Evolutionary conservation across 64 coral and sea anemone species (phyloP), one percentile per base, ranked within the genome.

Genomic region (Pocillopora verrucosa): DNA sequence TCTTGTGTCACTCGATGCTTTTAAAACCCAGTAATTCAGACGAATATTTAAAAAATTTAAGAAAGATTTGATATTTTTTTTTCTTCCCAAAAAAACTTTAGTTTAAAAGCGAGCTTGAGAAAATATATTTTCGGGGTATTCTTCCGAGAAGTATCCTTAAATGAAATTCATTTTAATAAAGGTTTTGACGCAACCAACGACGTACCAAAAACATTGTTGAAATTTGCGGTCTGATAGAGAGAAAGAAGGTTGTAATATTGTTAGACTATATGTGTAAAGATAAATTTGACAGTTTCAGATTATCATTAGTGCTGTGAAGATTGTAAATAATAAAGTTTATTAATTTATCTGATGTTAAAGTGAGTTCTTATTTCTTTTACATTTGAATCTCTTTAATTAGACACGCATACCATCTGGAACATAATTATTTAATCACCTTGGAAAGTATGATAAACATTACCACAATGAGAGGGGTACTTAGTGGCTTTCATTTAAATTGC

Each of bases 271-370:
- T 10, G 65, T n/a, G 24, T n/a, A 5, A 51, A 7, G 7, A 51
- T 51, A 69, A n/a, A 10, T 69, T 69, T 69, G 65, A 19, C 16
- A 69, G 17, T 51, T 51, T 9, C 1, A 19, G 15, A 13, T 51
- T 16, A 4, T 59, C 30, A 79, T 59, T 79, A 4, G 35, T 62
- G 58, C 17, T 81, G 59, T 81, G 61, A 62, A 19, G 10, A 81
- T 62, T 81, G 79, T 81, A 81, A 17, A 81, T 81, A 81, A 58
- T 26, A 60, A 79, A 37, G 57, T 36, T 36, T 77, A 56, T 59
- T 36, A 19, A 37, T 59, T 56, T 62, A 10, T 16, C n/a, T 16
- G 26, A 34, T 35, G 35, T 25, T 24, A 25, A 9, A n/a, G 17
- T 22, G 10, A 67, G 22, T 22, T 30, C 30, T 30, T 9, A 22